Evolutionary conservation across 92 coral and sea anemone genomes (phyloP), one percentile per base, ranked within the genome.

Genomic region (Porites evermanni): DNA sequence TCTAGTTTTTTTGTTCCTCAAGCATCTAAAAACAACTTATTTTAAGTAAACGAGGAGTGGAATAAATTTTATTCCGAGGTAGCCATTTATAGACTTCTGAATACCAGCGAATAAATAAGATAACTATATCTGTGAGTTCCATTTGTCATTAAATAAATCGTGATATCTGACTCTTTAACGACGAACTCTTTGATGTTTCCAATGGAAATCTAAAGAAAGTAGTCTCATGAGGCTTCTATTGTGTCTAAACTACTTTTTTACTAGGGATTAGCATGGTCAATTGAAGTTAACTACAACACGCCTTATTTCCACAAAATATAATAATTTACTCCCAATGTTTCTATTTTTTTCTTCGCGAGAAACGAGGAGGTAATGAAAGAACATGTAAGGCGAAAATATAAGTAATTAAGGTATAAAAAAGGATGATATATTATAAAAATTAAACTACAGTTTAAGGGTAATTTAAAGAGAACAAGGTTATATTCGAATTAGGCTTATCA

Each of bases 261-360:
- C 6, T 53, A 70, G 14, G 86, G 78, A 70, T 81, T 81, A 81
- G 44, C 77, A 24, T 38, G 14, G 59, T 59, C 86, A 81, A 81
- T 68, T 70, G 56, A n/a, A 71, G 67, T 63, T 70, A 81, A 13
- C 65, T 81, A 0, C 47, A 56, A 56, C 74, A 53, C 52, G 18
- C 13, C 4, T 69, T 74, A 80, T 54, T 68, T 69, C 29, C 76
- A 67, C 67, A n/a, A 68, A 53, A 19, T 21, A 54, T 80, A 19
- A 69, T 32, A 20, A 53, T 24, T 67, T 29, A 29, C 12, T 2
- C 7, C 60, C 59, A 19, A 17, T n/a, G 6, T 21, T 68, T 78
- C 26, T 54, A 1, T 13, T 54, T 13, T 80, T 20, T 18, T 70
- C 70, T 19, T 54, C 18, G 32, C 12, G 47, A 3, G 19, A 32